Percentiles rank a stretch among this genome's conserved stretches.
Evolutionary conservation across 2,888 invertebrate genomes (phyloP).

Genomic region (Pachycephus smyrnensis): DNA sequence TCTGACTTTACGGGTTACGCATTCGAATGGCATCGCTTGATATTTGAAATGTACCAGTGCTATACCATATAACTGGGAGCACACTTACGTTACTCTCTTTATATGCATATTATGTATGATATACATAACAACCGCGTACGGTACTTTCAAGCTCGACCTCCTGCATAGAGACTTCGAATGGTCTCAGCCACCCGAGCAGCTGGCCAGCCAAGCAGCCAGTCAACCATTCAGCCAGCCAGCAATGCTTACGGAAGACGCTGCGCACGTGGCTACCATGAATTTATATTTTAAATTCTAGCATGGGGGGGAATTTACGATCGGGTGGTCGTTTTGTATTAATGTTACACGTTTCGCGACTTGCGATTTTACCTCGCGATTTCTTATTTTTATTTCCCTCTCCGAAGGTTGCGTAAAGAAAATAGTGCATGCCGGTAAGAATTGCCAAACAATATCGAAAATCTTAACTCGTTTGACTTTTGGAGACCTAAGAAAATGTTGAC

Average conservation of each 20-base stretch:
- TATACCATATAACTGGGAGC: neutral
- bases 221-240: neutral
- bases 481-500: neutral
- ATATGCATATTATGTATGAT: neutral
- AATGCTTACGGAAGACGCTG: constrained; percentile 5
- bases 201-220: neutral
- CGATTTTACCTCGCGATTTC: constrained; percentile 6
- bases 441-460: neutral
- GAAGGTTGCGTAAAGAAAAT: neutral
- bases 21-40: neutral
- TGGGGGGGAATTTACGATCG: constrained; percentile 14
- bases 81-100: neutral
- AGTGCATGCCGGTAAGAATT: neutral
- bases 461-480: neutral
- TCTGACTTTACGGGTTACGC: neutral
- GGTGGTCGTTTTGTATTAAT: constrained; percentile 17
- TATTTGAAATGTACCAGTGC: constrained; percentile 1
- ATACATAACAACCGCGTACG: neutral
- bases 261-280: constrained; percentile 24
- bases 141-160: neutral
- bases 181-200: neutral
- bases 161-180: neutral
- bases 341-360: constrained; percentile 12
- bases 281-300: constrained; percentile 20
- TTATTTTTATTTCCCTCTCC: neutral